Evolutionary conservation across 1,140 invertebrate species (phyloP).

Genomic region (Parasteatoda tepidariorum): DNA sequence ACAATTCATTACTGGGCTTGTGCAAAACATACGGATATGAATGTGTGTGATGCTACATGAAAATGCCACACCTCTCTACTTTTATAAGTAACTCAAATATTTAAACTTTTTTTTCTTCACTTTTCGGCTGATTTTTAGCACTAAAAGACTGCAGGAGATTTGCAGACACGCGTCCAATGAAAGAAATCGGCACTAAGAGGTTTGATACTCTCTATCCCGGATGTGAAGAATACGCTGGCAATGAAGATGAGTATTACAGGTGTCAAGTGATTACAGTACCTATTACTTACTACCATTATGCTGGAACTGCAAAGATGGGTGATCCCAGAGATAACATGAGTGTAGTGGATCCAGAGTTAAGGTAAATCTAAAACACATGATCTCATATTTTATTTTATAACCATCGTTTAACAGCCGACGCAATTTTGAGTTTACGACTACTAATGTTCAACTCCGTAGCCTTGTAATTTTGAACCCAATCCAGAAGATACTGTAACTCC

Average conservation of each 20-base stretch:
- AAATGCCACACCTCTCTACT: too few relatives aligned
- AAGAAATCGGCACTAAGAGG: slow-evolving; percentile 65
- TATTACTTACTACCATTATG: slow-evolving; percentile 80
- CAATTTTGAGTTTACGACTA: too few relatives aligned
- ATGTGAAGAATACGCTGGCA: slow-evolving; percentile 79
- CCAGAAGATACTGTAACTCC: too few relatives aligned
- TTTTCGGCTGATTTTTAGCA: slow-evolving; percentile 65
- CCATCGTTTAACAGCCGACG: too few relatives aligned
- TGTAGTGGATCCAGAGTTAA: slow-evolving; percentile 80
- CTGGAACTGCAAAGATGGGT: slow-evolving; percentile 82
- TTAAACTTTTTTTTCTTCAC: too few relatives aligned
- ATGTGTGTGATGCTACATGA: too few relatives aligned
- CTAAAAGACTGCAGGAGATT: slow-evolving; percentile 74
- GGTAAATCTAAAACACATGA: slow-evolving; percentile 61
- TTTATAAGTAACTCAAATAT: too few relatives aligned
- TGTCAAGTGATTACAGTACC: slow-evolving; percentile 81
- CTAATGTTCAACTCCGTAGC: too few relatives aligned
- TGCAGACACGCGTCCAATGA: slow-evolving; percentile 73
- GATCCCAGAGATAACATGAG: slow-evolving; percentile 75
- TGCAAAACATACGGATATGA: too few relatives aligned
- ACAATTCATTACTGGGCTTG: too few relatives aligned
- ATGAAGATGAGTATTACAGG: slow-evolving; percentile 80
- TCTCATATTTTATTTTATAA: too few relatives aligned
- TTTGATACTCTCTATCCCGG: slow-evolving; percentile 73
- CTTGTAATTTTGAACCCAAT: too few relatives aligned